Percentiles rank a stretch among this genome's conserved stretches.
Evolutionary conservation across 2,888 invertebrate species (phyloP).

Genomic region (Temnothorax unifasciatus): DNA sequence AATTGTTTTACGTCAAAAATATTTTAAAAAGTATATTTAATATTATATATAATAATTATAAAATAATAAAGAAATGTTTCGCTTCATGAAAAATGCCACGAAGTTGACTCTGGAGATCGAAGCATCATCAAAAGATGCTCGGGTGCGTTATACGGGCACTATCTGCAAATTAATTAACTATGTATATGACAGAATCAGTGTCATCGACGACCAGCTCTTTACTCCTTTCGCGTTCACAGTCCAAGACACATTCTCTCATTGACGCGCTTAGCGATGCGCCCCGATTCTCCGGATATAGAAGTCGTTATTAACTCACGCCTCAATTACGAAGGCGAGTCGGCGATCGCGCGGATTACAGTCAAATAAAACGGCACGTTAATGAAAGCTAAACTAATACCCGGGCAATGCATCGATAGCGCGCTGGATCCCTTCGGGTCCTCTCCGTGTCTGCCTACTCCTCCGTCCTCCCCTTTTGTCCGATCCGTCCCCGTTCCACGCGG

Average conservation of each 20-base stretch:
- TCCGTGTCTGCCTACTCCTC: neutral
- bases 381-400: conserved; percentile 43
- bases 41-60: neutral
- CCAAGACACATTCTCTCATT: conserved; percentile 10
- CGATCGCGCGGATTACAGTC: conserved; percentile 38
- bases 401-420: conserved; percentile 33
- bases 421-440: conserved; percentile 1
- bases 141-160: neutral
- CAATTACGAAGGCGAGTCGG: conserved; percentile 21
- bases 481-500: conserved; percentile 14
- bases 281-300: conserved; percentile 14
- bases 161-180: conserved; percentile 17
- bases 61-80: neutral
- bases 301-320: conserved; percentile 38
- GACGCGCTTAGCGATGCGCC: neutral
- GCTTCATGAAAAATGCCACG: too few relatives aligned
- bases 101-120: neutral
- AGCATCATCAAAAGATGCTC: neutral
- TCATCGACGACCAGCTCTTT: neutral
- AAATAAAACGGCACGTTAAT: conserved; percentile 48
- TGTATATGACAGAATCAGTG: neutral
- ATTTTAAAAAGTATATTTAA: neutral
- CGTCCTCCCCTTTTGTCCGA: neutral
- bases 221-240: neutral
- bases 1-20: neutral